phyloP scores from a whole-genome alignment of 2,113 vertebrate species.

The Hippocampus barbouri region DNA sequence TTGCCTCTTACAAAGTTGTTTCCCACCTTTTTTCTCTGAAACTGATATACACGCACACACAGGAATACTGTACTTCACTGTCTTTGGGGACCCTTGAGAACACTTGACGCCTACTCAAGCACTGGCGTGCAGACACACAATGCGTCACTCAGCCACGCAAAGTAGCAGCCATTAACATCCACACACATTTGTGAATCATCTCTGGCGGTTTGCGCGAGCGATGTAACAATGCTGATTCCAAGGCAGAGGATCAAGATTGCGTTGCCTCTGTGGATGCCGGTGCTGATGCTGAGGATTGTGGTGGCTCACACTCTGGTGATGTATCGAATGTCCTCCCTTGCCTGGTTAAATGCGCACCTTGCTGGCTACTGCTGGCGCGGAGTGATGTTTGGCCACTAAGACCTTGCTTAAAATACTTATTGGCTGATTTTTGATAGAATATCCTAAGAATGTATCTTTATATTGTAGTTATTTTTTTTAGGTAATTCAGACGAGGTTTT shows the following conservation, averaged over 20 bases:
- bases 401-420: neutral
- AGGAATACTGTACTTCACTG: conserved; percentile 7
- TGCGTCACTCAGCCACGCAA: conserved; percentile 33
- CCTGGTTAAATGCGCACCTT: neutral
- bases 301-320: conserved; percentile 80
- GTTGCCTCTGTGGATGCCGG: conserved; percentile 88
- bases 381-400: neutral
- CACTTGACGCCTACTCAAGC: conserved; percentile 22
- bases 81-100: conserved; percentile 18
- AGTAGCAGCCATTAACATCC: conserved; percentile 20
- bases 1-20: conserved; percentile 15
- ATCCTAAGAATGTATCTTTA: neutral
- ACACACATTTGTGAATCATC: conserved; percentile 1
- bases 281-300: conserved; percentile 94
- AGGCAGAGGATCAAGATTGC: conserved; percentile 92
- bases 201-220: conserved; percentile 13
- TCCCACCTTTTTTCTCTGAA: neutral
- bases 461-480: neutral
- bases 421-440: neutral
- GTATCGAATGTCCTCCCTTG: conserved; percentile 58
- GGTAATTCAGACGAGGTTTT: neutral
- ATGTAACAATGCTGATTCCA: conserved; percentile 80
- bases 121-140: neutral
- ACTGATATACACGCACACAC: conserved; percentile 11
- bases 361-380: neutral